Evolutionary conservation across 2,888 invertebrate genomes (phyloP), one percentile per base, ranked within the genome.

Genomic region (Byasa hedistus): DNA sequence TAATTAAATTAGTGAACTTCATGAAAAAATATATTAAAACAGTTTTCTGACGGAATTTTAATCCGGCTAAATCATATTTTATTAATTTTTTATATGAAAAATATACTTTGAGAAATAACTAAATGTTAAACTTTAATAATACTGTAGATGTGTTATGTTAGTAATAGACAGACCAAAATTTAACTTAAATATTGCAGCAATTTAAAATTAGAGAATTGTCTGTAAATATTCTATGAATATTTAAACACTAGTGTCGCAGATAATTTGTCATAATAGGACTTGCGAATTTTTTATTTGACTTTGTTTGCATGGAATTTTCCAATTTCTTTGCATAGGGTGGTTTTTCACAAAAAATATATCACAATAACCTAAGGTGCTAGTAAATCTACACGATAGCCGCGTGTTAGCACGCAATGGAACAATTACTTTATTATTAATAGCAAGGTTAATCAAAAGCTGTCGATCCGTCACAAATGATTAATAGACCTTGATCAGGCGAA

Each of bases 401-500:
- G 56, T 59, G 63, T 64, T 67, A 64, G 59, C 67, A 67, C 67
- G 67, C 67, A 67, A 67, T 67, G 62, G 67, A 67, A 67, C 67
- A 67, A 67, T 67, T 67, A 67, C 59, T 67, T 67, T 67, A 67
- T 67, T 67, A 67, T 67, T 67, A 63, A 67, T 56, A 67, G 63
- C 56, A 63, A 64, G 63, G 63, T 67, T 67, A 67, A 67, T 67
- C 67, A 67, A 67, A 67, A 67, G 63, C 67, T 67, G 67, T 67
- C 67, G 67, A 67, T 67, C 67, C 67, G 67, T 67, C 63, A 63
- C 63, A 67, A 67, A 67, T 67, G 67, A 67, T 67, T 63, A 67
- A 67, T 67, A 60, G 60, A 55, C 44, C 8, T 10, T 51, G 67
- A 67, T 67, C 67, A 67, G 67, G 67, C 67, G 60, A 67, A 67